Conservation (phyloP, 2,113 vertebrate genomes). For the Anoura caudifer region DNA sequence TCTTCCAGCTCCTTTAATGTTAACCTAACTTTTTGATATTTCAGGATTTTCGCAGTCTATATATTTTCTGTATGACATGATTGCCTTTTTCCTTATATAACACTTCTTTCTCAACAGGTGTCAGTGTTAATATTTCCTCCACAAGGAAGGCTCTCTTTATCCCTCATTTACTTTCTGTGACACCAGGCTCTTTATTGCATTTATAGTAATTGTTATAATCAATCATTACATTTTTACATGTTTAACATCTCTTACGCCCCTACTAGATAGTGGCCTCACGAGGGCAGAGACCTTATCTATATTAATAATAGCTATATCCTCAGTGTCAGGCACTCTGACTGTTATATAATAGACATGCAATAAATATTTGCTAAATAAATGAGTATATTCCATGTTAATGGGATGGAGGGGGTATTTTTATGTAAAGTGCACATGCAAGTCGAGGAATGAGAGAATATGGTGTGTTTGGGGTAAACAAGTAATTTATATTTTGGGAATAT, state of each 20-base stretch:
- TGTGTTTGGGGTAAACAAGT: neutral
- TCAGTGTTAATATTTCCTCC: neutral
- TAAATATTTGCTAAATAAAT: neutral
- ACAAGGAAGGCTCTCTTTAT: neutral
- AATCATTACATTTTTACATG: neutral
- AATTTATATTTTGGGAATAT: neutral
- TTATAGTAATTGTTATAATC: neutral
- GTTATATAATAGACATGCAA: neutral
- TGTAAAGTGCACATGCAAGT: neutral
- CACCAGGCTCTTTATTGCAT: neutral
- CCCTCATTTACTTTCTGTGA: neutral
- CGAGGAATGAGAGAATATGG: neutral
- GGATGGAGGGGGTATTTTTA: neutral
- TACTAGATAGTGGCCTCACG: neutral
- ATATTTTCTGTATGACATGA: neutral
- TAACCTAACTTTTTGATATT: neutral
- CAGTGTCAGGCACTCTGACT: neutral
- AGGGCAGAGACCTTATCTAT: neutral
- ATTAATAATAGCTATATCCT: neutral
- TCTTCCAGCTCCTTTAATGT: neutral
- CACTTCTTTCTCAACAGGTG: neutral
- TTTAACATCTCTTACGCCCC: neutral
- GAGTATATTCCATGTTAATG: neutral
- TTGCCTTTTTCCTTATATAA: neutral
- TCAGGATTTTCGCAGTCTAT: neutral